A percentile compares a stretch with the other conserved stretches of the same genome.
phyloP scores from a whole-genome alignment of 2,888 invertebrate species.

The Nomada flava region DNA sequence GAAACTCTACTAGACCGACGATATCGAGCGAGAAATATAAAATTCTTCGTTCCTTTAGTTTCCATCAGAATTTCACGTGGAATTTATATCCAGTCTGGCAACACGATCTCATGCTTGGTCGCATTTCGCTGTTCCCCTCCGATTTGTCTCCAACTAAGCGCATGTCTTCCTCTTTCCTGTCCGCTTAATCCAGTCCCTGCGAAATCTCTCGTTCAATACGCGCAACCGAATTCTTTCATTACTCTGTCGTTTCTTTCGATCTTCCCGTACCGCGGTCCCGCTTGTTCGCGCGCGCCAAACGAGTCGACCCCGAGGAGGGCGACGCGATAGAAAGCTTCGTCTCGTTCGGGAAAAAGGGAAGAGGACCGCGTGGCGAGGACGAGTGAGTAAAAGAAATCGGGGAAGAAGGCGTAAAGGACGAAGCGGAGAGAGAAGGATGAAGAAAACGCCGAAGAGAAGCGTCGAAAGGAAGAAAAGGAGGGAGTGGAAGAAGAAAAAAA shows the following conservation, averaged over 20 bases:
- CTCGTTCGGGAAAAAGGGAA: conserved; percentile 10
- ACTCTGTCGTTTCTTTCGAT: conserved; percentile 32
- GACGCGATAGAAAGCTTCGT: conserved; percentile 22
- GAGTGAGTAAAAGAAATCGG: conserved; percentile 17
- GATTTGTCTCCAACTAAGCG: conserved; percentile 21
- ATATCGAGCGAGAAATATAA: conserved; percentile 23
- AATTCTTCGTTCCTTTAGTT: conserved; percentile 33
- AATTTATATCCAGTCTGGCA: conserved; percentile 34
- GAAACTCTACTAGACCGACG: not conserved
- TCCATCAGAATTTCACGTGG: conserved; percentile 32
- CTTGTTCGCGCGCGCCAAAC: conserved; percentile 27
- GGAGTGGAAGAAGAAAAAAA: conserved; percentile 50
- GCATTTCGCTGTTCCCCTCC: conserved; percentile 17
- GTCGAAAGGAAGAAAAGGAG: conserved; percentile 36
- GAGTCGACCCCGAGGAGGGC: conserved; percentile 14
- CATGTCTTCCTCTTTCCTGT: not conserved
- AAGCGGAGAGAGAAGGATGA: not conserved
- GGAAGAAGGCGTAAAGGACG: not conserved
- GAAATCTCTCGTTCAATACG: conserved; percentile 50
- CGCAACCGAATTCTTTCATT: conserved; percentile 65
- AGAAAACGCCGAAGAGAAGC: no score
- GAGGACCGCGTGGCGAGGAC: conserved; percentile 21
- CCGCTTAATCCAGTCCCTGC: not conserved
- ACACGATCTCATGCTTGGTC: conserved; percentile 24
- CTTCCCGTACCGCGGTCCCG: conserved; percentile 15